These are phyloP conservation scores for Psittacula echo DNA, from an alignment of 2,797 vertebrate species.

Conservation along the genomic window DNA sequence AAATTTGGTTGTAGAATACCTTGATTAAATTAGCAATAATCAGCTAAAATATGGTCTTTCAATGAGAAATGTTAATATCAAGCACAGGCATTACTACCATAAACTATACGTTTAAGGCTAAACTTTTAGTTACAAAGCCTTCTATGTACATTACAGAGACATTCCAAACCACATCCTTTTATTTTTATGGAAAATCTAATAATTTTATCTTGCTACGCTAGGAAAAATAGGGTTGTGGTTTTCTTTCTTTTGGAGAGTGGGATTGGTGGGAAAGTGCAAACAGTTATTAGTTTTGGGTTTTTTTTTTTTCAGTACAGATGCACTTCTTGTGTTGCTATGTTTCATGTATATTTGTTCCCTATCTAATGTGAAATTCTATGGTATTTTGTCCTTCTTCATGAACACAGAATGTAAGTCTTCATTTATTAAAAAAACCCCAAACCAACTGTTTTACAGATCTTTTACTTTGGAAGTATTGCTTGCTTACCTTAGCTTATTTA, in stretches of 20 bases:
- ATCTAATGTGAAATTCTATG: neutral
- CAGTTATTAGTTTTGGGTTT: neutral
- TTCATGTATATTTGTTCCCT: neutral
- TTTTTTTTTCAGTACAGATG: neutral
- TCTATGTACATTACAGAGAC: neutral
- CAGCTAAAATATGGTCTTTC: neutral
- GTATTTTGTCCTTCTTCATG: neutral
- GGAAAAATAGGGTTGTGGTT: neutral
- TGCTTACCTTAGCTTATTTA: neutral
- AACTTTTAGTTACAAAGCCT: neutral
- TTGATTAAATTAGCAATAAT: neutral
- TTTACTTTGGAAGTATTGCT: neutral
- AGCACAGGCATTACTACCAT: neutral
- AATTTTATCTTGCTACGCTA: neutral
- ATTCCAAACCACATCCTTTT: neutral
- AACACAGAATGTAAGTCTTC: neutral
- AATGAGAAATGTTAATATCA: neutral
- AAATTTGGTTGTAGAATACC: neutral
- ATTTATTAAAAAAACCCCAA: neutral
- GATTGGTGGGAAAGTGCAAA: neutral
- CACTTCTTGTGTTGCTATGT: neutral
- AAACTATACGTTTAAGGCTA: neutral
- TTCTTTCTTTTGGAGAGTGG: neutral
- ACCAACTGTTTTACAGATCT: neutral
- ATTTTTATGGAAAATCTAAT: neutral